phyloP scores from a whole-genome alignment of 2,888 invertebrate species.

The Drosophila birchii region DNA sequence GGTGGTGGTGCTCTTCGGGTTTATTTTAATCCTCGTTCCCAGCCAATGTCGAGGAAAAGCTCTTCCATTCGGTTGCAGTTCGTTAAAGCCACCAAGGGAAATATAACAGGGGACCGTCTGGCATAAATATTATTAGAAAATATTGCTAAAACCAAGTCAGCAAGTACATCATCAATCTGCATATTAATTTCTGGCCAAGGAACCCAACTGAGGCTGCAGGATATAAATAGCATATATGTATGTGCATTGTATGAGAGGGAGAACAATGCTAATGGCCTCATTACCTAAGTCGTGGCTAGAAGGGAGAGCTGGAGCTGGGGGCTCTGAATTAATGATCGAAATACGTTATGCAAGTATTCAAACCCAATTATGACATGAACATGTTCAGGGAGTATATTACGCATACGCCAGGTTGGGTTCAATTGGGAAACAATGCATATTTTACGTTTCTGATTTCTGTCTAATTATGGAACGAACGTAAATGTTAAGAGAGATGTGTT shows the following conservation, averaged over 20 bases:
- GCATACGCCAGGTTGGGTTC: slow-evolving; percentile 1
- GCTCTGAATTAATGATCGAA: slow-evolving; percentile 25
- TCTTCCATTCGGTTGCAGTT: slow-evolving; percentile 39
- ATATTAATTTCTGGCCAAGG: slow-evolving; percentile 24
- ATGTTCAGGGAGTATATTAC: neutral
- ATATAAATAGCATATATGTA: slow-evolving; percentile 25
- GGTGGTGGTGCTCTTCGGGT: slow-evolving; percentile 25
- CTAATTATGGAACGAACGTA: neutral
- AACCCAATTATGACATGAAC: slow-evolving; percentile 12
- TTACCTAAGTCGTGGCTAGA: neutral
- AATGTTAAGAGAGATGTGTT: neutral
- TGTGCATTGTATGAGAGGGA: slow-evolving; percentile 4
- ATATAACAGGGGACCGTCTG: slow-evolving; percentile 11
- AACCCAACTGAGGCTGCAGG: slow-evolving; percentile 2
- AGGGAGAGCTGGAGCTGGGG: neutral
- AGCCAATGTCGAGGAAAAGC: slow-evolving; percentile 9
- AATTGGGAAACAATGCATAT: slow-evolving; percentile 7
- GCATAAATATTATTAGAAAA: slow-evolving; percentile 30
- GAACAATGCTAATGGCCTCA: slow-evolving; percentile 17
- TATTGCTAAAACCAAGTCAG: slow-evolving; percentile 14
- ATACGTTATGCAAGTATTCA: slow-evolving; percentile 11
- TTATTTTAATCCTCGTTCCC: slow-evolving; percentile 21
- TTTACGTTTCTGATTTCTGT: neutral
- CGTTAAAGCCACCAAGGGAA: slow-evolving; percentile 26
- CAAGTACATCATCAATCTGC: slow-evolving; percentile 28